phyloP scores from a whole-genome alignment of 2,113 vertebrate species.

The Amphiprion ocellaris region DNA sequence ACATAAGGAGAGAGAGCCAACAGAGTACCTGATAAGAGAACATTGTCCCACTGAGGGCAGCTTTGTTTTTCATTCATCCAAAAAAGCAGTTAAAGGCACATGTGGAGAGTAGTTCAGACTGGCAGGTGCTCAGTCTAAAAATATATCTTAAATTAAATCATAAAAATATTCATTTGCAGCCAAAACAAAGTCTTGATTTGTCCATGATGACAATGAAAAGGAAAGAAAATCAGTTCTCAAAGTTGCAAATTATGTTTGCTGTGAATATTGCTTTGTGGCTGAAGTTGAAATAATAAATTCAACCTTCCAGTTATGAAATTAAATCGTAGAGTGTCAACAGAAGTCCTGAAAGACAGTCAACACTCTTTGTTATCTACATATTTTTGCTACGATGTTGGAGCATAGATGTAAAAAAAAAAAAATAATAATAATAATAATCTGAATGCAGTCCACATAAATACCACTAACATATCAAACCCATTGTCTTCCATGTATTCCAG shows the following conservation, averaged over 20 bases:
- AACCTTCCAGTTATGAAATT: neutral
- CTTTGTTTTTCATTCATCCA: slow-evolving; percentile 42
- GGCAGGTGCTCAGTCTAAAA: slow-evolving; percentile 41
- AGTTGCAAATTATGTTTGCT: neutral
- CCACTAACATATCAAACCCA: neutral
- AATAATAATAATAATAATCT: slow-evolving; percentile 29
- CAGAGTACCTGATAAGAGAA: slow-evolving; percentile 48
- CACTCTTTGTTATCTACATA: slow-evolving; percentile 1
- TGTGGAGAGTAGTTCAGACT: slow-evolving; percentile 21
- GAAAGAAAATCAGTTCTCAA: slow-evolving; percentile 2
- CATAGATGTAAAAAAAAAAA: neutral
- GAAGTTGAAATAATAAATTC: slow-evolving; percentile 5
- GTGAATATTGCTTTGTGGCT: neutral
- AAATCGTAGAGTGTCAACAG: neutral
- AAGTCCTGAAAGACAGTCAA: neutral
- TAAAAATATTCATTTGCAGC: neutral
- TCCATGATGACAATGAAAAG: neutral
- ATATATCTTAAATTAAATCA: neutral
- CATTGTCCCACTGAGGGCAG: slow-evolving; percentile 7
- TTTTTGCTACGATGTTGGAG: neutral
- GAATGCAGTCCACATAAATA: neutral
- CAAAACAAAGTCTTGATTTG: neutral
- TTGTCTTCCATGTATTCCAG: neutral
- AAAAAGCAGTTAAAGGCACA: slow-evolving; percentile 66
- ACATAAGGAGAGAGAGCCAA: slow-evolving; percentile 37